phyloP scores from a whole-genome alignment of 2,888 invertebrate genomes.

The Lapara coniferarum region DNA sequence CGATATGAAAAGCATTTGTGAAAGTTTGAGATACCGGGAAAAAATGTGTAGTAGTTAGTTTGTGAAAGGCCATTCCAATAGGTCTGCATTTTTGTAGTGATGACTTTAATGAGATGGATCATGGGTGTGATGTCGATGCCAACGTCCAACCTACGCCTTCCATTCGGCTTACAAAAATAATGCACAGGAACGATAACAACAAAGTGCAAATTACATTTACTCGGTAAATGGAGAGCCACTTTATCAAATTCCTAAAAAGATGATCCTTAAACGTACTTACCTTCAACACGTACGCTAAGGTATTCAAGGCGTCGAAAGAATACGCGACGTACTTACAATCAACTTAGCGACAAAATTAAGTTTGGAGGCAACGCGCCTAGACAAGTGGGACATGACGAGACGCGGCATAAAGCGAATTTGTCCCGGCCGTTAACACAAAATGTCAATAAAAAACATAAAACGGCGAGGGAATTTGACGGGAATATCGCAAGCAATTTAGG shows the following conservation, averaged over 20 bases:
- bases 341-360: constrained; percentile 50
- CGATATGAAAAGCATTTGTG: background rate
- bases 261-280: background rate
- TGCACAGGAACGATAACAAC: background rate
- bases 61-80: no score
- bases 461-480: background rate
- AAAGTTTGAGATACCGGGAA: background rate
- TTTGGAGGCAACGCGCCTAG: constrained; percentile 43
- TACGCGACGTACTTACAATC: constrained; percentile 42
- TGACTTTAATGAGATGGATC: no score
- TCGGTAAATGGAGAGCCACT: background rate
- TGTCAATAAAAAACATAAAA: constrained; percentile 22
- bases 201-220: background rate
- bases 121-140: no score
- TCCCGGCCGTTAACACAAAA: constrained; percentile 20
- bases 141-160: no score
- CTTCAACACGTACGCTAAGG: constrained; percentile 1
- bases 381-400: constrained; percentile 42
- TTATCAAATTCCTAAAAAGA: background rate
- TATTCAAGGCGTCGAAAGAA: constrained; percentile 17
- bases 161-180: no score
- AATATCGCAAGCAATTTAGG: constrained; percentile 3
- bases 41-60: background rate
- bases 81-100: no score
- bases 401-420: constrained; percentile 30